phyloP scores from a whole-genome alignment of 2,888 invertebrate genomes.

The Hybos culiciformis region DNA sequence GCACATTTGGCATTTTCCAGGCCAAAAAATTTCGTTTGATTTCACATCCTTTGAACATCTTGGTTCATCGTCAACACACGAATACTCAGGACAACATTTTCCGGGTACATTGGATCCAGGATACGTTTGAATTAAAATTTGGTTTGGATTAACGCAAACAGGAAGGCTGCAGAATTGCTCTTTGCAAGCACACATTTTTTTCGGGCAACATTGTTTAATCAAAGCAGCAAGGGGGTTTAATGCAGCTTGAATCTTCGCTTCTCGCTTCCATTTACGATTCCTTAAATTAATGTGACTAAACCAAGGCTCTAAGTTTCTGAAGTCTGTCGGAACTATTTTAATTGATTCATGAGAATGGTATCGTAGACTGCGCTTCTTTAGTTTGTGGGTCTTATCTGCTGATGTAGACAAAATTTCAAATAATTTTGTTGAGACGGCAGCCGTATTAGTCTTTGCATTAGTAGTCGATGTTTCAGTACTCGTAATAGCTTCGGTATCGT shows the following conservation, averaged over 20 bases:
- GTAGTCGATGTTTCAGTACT: no score
- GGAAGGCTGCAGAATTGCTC: conserved; percentile 8
- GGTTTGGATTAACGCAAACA: background rate
- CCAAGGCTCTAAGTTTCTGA: conserved; percentile 17
- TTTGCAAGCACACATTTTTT: conserved; percentile 22
- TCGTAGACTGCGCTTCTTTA: conserved; percentile 15
- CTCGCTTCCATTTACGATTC: conserved; percentile 16
- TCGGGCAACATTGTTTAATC: conserved; percentile 20
- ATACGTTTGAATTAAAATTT: conserved; percentile 19
- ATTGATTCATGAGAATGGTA: conserved; percentile 17
- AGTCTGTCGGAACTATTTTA: conserved; percentile 20
- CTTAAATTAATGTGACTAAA: conserved; percentile 14
- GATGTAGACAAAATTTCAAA: background rate
- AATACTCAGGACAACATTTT: conserved; percentile 38
- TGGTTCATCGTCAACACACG: conserved; percentile 24
- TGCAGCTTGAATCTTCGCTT: background rate
- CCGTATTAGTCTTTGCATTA: no score
- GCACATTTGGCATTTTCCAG: conserved; percentile 5
- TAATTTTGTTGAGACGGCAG: no score
- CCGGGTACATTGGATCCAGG: conserved; percentile 23
- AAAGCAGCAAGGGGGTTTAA: conserved; percentile 7
- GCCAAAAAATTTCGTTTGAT: background rate
- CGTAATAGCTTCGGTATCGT: no score
- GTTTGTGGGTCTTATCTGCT: background rate
- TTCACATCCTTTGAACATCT: background rate